Evolutionary conservation across 2,113 vertebrate species (phyloP).

Genomic region (Mesocricetus auratus): DNA sequence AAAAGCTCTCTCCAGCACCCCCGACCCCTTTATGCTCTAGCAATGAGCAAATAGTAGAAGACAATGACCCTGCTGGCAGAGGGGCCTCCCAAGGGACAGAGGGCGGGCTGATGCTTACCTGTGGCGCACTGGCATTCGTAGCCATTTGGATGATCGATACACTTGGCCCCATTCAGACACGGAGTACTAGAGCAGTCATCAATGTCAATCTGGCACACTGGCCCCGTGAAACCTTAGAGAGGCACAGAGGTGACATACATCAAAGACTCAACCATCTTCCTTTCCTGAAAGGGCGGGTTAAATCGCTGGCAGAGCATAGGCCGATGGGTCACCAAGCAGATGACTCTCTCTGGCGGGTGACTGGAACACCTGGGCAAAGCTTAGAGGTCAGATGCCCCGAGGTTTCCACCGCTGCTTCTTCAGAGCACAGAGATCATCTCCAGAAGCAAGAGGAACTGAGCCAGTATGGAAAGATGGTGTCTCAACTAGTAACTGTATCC

Average conservation of each 20-base stretch:
- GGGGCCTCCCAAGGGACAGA: rapidly evolving
- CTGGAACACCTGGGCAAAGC: background rate
- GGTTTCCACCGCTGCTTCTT: background rate
- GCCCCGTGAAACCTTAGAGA: conserved; percentile 93
- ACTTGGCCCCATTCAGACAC: conserved; percentile 96
- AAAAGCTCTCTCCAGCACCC: background rate
- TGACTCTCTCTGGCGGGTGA: background rate
- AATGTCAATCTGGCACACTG: conserved; percentile 95
- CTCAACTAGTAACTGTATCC: background rate
- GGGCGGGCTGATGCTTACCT: conserved; percentile 85
- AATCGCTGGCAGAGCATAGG: background rate
- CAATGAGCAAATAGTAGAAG: background rate
- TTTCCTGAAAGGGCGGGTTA: background rate
- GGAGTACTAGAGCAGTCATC: conserved; percentile 97
- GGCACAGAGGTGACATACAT: background rate
- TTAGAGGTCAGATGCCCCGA: background rate
- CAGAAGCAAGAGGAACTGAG: background rate
- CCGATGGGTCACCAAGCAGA: background rate
- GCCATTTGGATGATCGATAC: conserved; percentile 94
- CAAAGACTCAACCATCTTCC: background rate
- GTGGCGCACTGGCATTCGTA: conserved; percentile 97
- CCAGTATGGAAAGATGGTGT: background rate
- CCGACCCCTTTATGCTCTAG: background rate
- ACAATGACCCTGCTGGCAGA: background rate
- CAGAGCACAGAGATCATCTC: background rate